These are phyloP conservation scores for Cephalopholis sonnerati DNA, from an alignment of 2,113 vertebrate species.

Conservation along the genomic window DNA sequence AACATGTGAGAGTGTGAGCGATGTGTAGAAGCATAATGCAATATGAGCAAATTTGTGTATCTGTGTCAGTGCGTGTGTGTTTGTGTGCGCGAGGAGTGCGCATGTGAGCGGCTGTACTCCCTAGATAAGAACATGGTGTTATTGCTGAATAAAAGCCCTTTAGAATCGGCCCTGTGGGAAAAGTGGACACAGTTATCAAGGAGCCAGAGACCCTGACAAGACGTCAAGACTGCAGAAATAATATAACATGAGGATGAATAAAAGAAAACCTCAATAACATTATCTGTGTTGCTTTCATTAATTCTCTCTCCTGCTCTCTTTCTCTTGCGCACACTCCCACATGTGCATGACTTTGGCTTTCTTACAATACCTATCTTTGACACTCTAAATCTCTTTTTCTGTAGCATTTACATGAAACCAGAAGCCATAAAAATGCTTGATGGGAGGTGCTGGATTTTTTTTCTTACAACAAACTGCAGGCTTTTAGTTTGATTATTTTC, in stretches of 20 bases:
- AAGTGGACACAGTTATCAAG: conserved; percentile 57
- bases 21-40: neutral
- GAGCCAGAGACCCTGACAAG: conserved; percentile 61
- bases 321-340: conserved; percentile 31
- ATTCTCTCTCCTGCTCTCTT: conserved; percentile 36
- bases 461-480: neutral
- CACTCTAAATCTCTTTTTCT: conserved; percentile 27
- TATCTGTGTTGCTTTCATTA: conserved; percentile 52
- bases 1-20: neutral
- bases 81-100: conserved; percentile 6
- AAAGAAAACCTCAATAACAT: conserved; percentile 54
- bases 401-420: conserved; percentile 33
- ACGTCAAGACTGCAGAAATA: conserved; percentile 39
- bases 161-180: conserved; percentile 42
- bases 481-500: neutral
- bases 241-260: conserved; percentile 43
- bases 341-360: conserved; percentile 34
- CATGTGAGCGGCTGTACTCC: conserved; percentile 50
- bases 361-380: conserved; percentile 34
- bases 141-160: conserved; percentile 50
- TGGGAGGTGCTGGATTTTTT: neutral
- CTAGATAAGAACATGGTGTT: conserved; percentile 65
- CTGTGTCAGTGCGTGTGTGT: neutral
- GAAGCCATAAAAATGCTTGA: neutral
- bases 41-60: neutral